Evolutionary conservation across 1,140 invertebrate genomes (phyloP).

Genomic region (Ooceraea biroi): DNA sequence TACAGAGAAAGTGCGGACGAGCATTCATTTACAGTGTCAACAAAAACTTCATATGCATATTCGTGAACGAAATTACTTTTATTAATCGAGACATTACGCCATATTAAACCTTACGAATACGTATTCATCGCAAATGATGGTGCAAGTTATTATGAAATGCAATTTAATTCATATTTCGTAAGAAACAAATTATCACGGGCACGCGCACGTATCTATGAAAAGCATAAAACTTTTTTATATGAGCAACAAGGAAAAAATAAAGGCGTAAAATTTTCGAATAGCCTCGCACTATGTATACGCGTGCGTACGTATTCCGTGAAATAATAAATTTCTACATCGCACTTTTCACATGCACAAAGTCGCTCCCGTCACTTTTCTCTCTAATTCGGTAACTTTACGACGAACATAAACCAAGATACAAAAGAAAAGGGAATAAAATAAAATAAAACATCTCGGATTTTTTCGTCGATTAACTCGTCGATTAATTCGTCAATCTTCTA

Average conservation of each 20-base stretch:
- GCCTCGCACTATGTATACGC: not conserved
- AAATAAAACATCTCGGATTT: not conserved
- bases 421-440: not conserved
- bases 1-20: constrained; percentile 77
- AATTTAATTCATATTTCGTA: constrained; percentile 31
- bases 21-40: constrained; percentile 65
- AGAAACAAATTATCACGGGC: too few relatives aligned
- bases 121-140: not conserved
- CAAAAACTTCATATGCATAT: constrained; percentile 43
- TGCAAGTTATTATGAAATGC: constrained; percentile 11
- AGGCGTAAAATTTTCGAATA: constrained; percentile 28
- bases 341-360: constrained; percentile 1
- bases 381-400: constrained; percentile 44
- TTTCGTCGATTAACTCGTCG: not conserved
- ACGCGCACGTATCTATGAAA: too few relatives aligned
- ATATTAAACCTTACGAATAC: constrained; percentile 41
- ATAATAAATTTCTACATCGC: not conserved
- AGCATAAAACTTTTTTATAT: too few relatives aligned
- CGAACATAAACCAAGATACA: constrained; percentile 20
- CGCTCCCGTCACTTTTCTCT: constrained; percentile 39
- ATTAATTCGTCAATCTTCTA: not conserved
- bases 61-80: constrained; percentile 53
- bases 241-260: constrained; percentile 30
- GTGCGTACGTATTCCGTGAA: not conserved
- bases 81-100: constrained; percentile 25